Base-by-base conservation (phyloP, 2,888 invertebrate species). In the Phaonia tiefii region DNA sequence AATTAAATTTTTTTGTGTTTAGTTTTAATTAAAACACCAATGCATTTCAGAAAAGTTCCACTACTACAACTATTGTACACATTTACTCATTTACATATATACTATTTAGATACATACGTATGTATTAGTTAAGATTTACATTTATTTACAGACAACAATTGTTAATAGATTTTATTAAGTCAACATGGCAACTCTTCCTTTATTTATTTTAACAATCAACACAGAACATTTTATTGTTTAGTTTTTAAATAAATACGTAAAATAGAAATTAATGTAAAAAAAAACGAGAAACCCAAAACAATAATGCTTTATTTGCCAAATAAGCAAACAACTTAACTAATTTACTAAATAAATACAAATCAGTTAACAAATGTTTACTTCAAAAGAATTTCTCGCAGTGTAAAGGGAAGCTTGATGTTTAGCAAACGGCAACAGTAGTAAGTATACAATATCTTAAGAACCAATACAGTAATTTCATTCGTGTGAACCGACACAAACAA, bases 241-340 rank as follows among this genome's bases (percentile, higher is more conserved):
- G 11, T 22, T 60, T 37, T 37, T 42, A 20, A 8, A 54, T 22
- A 22, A 22, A 51, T 54, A 25, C 22, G 25, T 22, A 17, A 46
- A 56, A 20, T n/a, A n/a, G n/a, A n/a, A 7, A 51, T 22, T 20
- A 51, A 10, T 17, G 11, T 20, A 1, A 20, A n/a, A 17, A 22
- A 20, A 20, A 5, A 20, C 22, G 20, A 51, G 51, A 25, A n/a
- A 46, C 17, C 13, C 13, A 70, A 54, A 46, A 42, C 44, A 46
- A 49, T 46, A 25, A n/a, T 72, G 39, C 17, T 56, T 75, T 75
- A 46, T 67, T 78, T 78, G 75, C 69, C 75, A 81, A 81, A 78
- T 75, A 72, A 81, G 78, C 46, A 69, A 54, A 76, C 44, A 66
- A 75, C 13, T 20, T 39, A 73, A 42, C 13, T 22, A 51, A 72